Conservation (phyloP, 2,888 invertebrate species). For the Cancer borealis region DNA sequence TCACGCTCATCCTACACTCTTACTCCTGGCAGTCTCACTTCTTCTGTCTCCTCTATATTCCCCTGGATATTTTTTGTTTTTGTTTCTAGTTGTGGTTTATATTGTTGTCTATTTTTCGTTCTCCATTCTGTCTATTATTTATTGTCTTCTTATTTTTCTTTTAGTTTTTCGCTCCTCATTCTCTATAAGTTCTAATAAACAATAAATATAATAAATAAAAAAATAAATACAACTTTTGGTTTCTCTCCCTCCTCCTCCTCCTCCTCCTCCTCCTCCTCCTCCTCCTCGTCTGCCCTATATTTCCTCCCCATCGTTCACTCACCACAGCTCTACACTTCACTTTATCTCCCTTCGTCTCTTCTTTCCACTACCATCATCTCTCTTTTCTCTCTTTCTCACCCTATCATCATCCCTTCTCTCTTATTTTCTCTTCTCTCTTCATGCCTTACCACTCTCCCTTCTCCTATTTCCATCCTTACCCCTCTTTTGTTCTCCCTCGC, state of each 20-base stretch:
- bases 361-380: background rate
- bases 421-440: slow-evolving; percentile 2
- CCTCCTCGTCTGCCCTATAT: slow-evolving; percentile 2
- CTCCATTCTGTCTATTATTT: background rate
- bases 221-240: background rate
- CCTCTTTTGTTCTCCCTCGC: slow-evolving; percentile 27
- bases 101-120: background rate
- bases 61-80: background rate
- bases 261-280: background rate
- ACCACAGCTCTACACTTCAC: background rate
- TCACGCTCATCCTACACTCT: slow-evolving; percentile 32
- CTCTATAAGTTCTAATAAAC: background rate
- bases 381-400: background rate
- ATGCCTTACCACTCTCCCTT: background rate
- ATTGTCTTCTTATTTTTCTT: background rate
- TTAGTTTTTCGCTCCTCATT: background rate
- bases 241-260: background rate
- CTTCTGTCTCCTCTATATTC: background rate
- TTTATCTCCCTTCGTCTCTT: slow-evolving; percentile 17
- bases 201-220: background rate
- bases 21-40: slow-evolving; percentile 5
- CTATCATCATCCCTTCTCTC: background rate
- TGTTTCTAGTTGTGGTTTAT: background rate
- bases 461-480: background rate
- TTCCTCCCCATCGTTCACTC: background rate